Base-by-base conservation (phyloP, 2,888 invertebrate genomes). In the Tetropium fuscum region DNA sequence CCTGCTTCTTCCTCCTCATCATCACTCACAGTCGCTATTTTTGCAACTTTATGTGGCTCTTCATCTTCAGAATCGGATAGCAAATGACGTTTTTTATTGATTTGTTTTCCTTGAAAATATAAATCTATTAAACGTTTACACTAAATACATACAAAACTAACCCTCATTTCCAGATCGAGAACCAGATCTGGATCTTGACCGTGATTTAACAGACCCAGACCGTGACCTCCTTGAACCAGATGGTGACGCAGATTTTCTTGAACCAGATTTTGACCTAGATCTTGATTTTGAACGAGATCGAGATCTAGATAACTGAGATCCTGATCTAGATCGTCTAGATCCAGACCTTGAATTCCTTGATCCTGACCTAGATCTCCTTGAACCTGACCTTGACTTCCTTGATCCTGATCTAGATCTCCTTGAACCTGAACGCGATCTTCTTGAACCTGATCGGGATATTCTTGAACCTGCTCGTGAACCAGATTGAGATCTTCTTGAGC, bases 61-160 rank as follows among this genome's bases (percentile, higher is more conserved):
- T 85, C 85, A 73, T 84, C 85, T 59, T 89, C 89, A 0, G 88
- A 88, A 70, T 88, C 88, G 1, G 87, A 87, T 19, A 85, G 73
- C 43, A 85, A 76, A 53, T 79, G 75, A 13, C 81, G 80, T 64
- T 81, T 81, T 66, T 67, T 49, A 30, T 41, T 58, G 15, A 16
- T 18, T 48, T 48, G 47, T 18, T 10, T 16, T 38, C 16, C 19
- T 10, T 25, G 25, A 10, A 22, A 16, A 5, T 36, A 38, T 15
- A 15, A 5, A 18, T 19, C 3, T 13, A 16, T 3, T 36, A 13
- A 15, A 16, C 8, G 15, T 36, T 36, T 5, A 36, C 3, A 16
- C n/a, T n/a, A n/a, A n/a, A n/a, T n/a, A n/a, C n/a, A n/a, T n/a
- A n/a, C n/a, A n/a, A n/a, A n/a, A 45, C 11, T 48, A 40, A 19